These are phyloP conservation scores for Australoheros scitulus DNA, from an alignment of 2,113 vertebrate species.

Conservation along the genomic window DNA sequence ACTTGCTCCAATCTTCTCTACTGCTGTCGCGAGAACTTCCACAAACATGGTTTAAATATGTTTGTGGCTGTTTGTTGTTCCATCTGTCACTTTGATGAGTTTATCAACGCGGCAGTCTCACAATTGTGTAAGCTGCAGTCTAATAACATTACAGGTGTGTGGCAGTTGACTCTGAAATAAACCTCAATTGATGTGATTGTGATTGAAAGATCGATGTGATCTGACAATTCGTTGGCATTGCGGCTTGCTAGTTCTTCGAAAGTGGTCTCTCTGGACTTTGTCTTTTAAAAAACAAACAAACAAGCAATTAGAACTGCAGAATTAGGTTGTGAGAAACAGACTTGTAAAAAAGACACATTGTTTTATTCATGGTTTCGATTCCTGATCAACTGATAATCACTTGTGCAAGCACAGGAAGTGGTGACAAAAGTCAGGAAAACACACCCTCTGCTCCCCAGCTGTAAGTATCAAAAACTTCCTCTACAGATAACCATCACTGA, in stretches of 20 bases:
- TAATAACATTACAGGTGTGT: neutral
- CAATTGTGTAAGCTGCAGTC: neutral
- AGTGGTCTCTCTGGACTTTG: neutral
- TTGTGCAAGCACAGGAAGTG: slow-evolving; percentile 49
- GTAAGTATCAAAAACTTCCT: slow-evolving; percentile 40
- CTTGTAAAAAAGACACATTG: neutral
- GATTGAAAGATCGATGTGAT: neutral
- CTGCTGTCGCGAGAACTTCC: neutral
- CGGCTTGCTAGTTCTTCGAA: neutral
- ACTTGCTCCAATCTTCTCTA: neutral
- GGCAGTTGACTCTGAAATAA: no score
- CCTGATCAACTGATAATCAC: slow-evolving; percentile 29
- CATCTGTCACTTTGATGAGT: neutral
- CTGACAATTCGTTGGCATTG: fast-evolving
- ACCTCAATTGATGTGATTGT: no score
- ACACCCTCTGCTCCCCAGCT: slow-evolving; percentile 25
- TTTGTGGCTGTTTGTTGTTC: neutral
- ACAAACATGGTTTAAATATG: neutral
- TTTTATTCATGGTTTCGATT: slow-evolving; percentile 35
- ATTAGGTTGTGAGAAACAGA: neutral
- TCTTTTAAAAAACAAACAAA: neutral
- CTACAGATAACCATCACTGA: neutral
- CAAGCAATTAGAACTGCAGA: neutral
- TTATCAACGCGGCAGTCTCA: neutral
- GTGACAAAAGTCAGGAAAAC: slow-evolving; percentile 39